Base-by-base conservation (phyloP, 2,888 invertebrate species). In the Campoplex nolae region DNA sequence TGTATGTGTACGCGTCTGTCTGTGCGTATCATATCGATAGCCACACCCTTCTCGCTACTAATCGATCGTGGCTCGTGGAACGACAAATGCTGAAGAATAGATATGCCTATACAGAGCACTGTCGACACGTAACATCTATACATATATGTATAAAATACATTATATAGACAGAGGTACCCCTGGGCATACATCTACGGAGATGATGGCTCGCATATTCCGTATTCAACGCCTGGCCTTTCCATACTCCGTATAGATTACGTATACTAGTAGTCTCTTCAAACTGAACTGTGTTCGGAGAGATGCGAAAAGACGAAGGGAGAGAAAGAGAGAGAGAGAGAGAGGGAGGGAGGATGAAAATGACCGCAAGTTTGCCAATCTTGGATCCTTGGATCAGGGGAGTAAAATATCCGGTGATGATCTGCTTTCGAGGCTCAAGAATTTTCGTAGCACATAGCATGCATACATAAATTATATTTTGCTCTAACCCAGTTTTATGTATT, bases 1-100 rank as follows among this genome's bases (percentile, higher is more conserved):
- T 45, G 13, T 48, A n/a, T n/a, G 48, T 65, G 28, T 13, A 23
- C n/a, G 73, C 32, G 54, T 23, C 45, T 56, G 75, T 56, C 45
- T 48, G 79, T 76, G 58, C 62, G 76, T 56, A 32, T 51, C 73
- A 13, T 23, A 75, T 84, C 68, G 74, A 84, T 62, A 74, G 70
- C 84, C 67, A 62, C 76, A 74, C 58, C 80, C 79, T 76, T 76
- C 56, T 54, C 67, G 35, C 67, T 83, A 48, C 62, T 82, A 75
- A 81, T 81, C 81, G 83, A 82, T 82, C 82, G 82, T 70, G 42
- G 71, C 84, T 84, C 51, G 70, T 65, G 67, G 54, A 74, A 74
- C 81, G 81, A 74, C 81, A 82, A 75, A 82, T 58, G 16, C 68
- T 32, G 38, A 75, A 82, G 82, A 58, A 75, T n/a, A 58, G 42